phyloP scores from a whole-genome alignment of 2,797 vertebrate species.

The Eulemur albifrons region DNA sequence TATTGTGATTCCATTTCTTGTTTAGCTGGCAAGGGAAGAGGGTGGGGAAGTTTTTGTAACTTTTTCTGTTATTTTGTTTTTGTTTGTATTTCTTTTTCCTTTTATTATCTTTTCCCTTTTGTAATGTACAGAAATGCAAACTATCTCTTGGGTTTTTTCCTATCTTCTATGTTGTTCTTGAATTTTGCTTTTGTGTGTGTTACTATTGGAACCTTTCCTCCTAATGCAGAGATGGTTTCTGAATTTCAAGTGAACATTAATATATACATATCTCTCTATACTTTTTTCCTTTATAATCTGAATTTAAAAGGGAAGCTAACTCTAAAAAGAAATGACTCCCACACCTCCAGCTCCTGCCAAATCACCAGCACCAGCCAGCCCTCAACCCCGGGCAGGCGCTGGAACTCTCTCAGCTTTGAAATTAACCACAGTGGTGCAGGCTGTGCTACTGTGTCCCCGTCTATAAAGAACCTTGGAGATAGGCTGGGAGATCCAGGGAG shows the following conservation, averaged over 20 bases:
- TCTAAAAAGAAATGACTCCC: conserved; percentile 24
- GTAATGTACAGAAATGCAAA: conserved; percentile 87
- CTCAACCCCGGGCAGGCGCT: background rate
- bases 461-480: background rate
- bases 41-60: conserved; percentile 79
- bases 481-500: background rate
- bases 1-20: conserved; percentile 87
- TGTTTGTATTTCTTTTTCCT: conserved; percentile 77
- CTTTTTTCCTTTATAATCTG: conserved; percentile 74
- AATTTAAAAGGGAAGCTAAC: conserved; percentile 89
- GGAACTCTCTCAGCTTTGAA: background rate
- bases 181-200: conserved; percentile 86
- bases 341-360: background rate
- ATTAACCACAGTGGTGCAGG: background rate
- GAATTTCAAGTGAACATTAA: conserved; percentile 71
- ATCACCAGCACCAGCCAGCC: background rate
- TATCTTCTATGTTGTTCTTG: conserved; percentile 84
- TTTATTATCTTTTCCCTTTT: conserved; percentile 65
- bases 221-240: conserved; percentile 76
- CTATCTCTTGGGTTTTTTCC: conserved; percentile 71
- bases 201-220: conserved; percentile 80
- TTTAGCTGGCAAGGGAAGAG: conserved; percentile 83
- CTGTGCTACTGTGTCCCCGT: background rate
- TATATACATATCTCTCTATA: conserved; percentile 73
- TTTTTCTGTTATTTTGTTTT: conserved; percentile 73